Evolutionary conservation across 2,888 invertebrate species (phyloP), one percentile per base, ranked within the genome.

Genomic region (Abrostola triplasia): DNA sequence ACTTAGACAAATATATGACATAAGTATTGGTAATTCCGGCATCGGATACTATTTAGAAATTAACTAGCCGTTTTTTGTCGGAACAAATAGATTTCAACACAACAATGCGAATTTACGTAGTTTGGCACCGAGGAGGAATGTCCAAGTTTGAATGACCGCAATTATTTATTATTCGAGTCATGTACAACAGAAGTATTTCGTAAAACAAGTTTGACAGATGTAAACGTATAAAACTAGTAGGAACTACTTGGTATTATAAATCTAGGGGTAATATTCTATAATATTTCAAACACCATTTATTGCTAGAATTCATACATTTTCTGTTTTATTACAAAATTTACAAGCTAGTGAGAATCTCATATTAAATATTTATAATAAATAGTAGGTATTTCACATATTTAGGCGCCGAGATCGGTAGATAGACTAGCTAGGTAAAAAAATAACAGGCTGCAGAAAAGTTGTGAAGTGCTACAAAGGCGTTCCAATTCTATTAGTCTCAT

Each of bases 211-310:
- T 67, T 67, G 75, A 76, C 81, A 66, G 82, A 77, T 64, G 76
- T 70, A 76, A 81, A 82, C 69, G 83, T 90, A 91, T 90, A 90
- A 86, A 91, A 87, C 64, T 77, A 63, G 24, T 24, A 24, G 24
- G 24, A 24, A 24, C 24, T 24, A 24, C 24, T 24, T 24, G 24
- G 24, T 24, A 24, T 4, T 24, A 24, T 24, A 24, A 24, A 24
- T 24, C 24, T 24, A 24, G 1, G 24, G 24, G 24, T 24, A 24
- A 24, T 24, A 24, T 24, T 24, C 24, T 4, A 24, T 2, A 24
- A 4, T 1, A 24, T 24, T 2, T 24, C n/a, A 44, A 7, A 49
- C 47, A 40, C 8, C n/a, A 24, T 24, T 4, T 24, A 24, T 1
- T 24, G 24, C 24, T 24, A 24, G 24, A 1, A 24, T 24, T 24